Base-by-base conservation (phyloP, 2,888 invertebrate species). In the Seladonia tumulorum region DNA sequence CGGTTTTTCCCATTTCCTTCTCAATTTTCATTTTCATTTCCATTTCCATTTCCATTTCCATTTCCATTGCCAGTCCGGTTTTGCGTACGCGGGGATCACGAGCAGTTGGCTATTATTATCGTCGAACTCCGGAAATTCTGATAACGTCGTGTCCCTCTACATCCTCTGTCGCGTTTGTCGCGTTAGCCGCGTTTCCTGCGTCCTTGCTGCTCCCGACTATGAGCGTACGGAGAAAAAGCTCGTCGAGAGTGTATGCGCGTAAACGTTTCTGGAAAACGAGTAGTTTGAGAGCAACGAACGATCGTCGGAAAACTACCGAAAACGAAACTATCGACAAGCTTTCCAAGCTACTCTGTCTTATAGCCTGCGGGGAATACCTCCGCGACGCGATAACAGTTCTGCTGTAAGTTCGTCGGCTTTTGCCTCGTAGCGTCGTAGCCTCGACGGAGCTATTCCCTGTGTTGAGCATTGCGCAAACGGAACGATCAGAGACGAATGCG, bases 101-200 rank as follows among this genome's bases (percentile, higher is more conserved):
- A 29, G 45, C 81, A 29, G 45, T 81, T 73, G 49, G 81, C 71
- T 79, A 73, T 86, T 85, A 86, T 92, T 94, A 94, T 94, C 94
- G 89, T 88, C 80, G 83, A 89, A 88, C 90, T 82, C 92, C 93
- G 94, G 94, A 94, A 93, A 87, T 79, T 84, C 89, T 79, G 94
- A 94, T 94, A 94, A 93, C 87, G 83, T 85, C 88, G 80, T 93
- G 91, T 93, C 92, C 92, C 90, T 89, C 90, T 88, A 86, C 89
- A 89, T 90, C 87, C 89, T 89, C 83, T 78, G 86, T 87, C 88
- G 85, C 87, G 63, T 63, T 81, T 78, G 68, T 12, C 39, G 68
- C 39, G 70, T n/a, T 75, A 72, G 72, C 66, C 83, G 70, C 81
- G 79, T 82, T 91, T 92, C 88, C 89, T 88, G 87, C 79, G 82